Base-by-base conservation (phyloP, 2,113 vertebrate species). In the Struthio camelus region DNA sequence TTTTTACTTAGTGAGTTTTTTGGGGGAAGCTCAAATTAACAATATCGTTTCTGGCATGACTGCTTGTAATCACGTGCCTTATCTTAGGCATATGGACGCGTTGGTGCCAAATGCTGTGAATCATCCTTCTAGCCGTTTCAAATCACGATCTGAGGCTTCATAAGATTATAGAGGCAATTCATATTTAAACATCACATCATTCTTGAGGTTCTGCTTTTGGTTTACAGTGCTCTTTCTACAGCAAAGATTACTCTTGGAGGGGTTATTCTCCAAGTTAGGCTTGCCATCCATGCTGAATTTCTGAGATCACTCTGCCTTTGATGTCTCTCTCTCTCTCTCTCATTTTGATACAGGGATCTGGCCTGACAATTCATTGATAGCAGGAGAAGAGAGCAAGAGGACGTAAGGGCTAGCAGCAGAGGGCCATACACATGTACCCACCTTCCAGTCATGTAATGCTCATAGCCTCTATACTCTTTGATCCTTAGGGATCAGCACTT, bases 401-500 rank as follows among this genome's bases (percentile, higher is more conserved):
- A 28, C 1, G 4, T 32, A 78, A 77, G 62, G 42, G 25, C n/a
- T 89, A 42, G 65, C 66, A 85, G 79, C 71, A 85, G 58, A 40
- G 40, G 23, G 11, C 8, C 25, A 0, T 14, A 2, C 10, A 23
- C 32, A 12, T 32, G 19, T 75, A n/a, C 62, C 40, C 81, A 9
- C 66, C 8, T 71, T 81, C 24, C 65, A 66, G 77, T 56, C 8
- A 2, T 0, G 5, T 30, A 6, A 36, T 30, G 10, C 24, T 44
- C 71, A n/a, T 44, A 64, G 81, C 75, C 32, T 82, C 34, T n/a
- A 5, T 22, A 34, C 7, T 56, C 27, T 51, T 64, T 59, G n/a
- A 50, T 67, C 75, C 36, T 1, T 10, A 0, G 1, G 11, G 36
- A 66, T 62, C 0, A 0, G 30, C 16, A 23, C 14, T 87, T 54